Base-by-base conservation (phyloP, 2,888 invertebrate species). In the Rhagium mordax region DNA sequence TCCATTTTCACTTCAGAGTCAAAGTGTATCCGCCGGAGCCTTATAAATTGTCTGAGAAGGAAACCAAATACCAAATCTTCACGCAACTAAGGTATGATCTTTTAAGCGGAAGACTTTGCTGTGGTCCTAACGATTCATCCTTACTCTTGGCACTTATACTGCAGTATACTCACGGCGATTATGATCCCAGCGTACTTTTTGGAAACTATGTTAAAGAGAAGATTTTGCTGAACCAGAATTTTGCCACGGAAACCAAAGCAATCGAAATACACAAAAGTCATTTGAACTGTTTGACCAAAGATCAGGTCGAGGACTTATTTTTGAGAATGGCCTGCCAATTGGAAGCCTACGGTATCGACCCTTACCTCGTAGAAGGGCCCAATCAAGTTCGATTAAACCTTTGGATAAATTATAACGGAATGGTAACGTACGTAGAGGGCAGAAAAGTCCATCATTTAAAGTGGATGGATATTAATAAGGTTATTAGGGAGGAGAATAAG, bases 21-120 rank as follows among this genome's bases (percentile, higher is more conserved):
- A 81, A 81, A 60, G 78, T 81, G 13, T 81, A 79, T 21, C 80
- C 81, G 16, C 76, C 77, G 7, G 76, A 81, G 48, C 81, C 81
- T 0, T 78, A 80, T 33, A 81, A 77, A 68, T 20, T 81, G 10
- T 2, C 13, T 1, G 78, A 81, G 20, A 47, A 71, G 16, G 72
- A 70, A 8, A 65, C 78, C n/a, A 76, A 67, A 60, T 62, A 71
- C 47, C 71, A 76, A 20, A 75, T 81, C 8, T 80, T 80, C 41
- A 77, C 78, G 65, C 80, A 81, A 24, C 47, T 81, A 15, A 72
- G 79, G 13, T 65, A 76, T n/a, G 80, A 80, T 72, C 64, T 81
- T 3, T 24, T 79, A 10, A 73, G 76, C n/a, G 79, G 80, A 0
- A 61, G 76, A 21, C 64, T 81, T 2, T 72, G 77, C 55, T 80